These are phyloP conservation scores for Pseudomyrmex cubaensis DNA, from an alignment of 1,140 invertebrate species.

Conservation along the genomic window DNA sequence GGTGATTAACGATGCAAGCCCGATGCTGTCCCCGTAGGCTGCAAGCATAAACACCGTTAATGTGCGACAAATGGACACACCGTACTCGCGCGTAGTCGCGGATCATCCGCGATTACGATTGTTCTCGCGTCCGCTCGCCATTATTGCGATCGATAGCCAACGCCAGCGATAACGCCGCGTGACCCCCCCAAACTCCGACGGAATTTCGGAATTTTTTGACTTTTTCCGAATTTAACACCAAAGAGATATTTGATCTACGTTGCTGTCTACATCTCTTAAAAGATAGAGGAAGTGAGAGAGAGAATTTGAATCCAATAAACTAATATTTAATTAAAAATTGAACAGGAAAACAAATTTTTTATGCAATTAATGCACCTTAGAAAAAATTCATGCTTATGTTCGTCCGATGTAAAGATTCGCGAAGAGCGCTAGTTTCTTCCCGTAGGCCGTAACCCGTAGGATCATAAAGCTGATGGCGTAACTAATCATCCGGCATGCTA, in stretches of 20 bases:
- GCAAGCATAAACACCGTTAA: constrained; percentile 74
- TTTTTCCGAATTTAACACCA: not conserved
- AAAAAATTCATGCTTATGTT: not conserved
- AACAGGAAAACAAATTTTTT: not conserved
- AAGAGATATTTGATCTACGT: too few relatives aligned
- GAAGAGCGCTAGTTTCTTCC: not conserved
- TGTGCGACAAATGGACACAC: constrained; percentile 69
- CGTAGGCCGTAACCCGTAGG: not conserved
- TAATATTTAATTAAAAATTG: not conserved
- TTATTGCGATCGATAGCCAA: constrained; percentile 46
- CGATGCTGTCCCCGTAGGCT: constrained; percentile 57
- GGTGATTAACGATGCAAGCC: constrained; percentile 76
- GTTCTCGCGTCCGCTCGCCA: constrained; percentile 28
- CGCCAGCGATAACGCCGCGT: not conserved
- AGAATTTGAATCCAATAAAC: too few relatives aligned
- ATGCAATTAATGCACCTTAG: not conserved
- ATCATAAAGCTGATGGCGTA: constrained; percentile 36
- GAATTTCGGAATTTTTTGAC: not conserved
- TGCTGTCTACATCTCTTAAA: not conserved
- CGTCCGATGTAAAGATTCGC: not conserved
- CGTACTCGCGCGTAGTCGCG: constrained; percentile 30
- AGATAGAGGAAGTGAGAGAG: too few relatives aligned
- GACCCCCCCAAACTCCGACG: constrained; percentile 1
- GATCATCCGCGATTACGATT: constrained; percentile 61
- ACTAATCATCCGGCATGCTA: constrained; percentile 72